Evolutionary conservation across 2,113 vertebrate species (phyloP), one percentile per base, ranked within the genome.

Genomic region (Ceratotherium simum): DNA sequence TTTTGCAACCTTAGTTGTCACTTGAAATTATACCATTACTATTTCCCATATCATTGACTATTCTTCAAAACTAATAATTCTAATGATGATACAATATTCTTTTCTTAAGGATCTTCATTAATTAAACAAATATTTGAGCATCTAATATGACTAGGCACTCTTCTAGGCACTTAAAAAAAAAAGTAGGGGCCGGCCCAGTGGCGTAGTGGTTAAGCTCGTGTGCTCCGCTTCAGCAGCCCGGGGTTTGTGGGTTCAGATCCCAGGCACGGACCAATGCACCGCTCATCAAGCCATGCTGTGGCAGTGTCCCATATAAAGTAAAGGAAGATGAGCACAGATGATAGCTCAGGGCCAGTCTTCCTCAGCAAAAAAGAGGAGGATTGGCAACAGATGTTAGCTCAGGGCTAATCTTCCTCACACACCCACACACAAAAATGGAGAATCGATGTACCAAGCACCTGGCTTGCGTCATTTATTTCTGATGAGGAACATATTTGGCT

Each of bases 391-490:
- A 42, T 42, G 42, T 42, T 42, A 42, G 42, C 42, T 42, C 42
- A 42, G 42, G 42, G 42, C 42, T 42, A 42, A 42, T 42, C 42
- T 42, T 42, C 42, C 42, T 42, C 42, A 42, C 42, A 42, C 42
- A 42, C 42, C 42, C 42, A 42, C 42, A 42, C 42, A 42, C 42
- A 42, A 80, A 96, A 79, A n/a, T 72, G 33, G 75, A 64, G 56
- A 91, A 97, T 46, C 39, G 29, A 89, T 94, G 58, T 67, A 92
- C 5, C 18, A 81, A 84, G 60, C 67, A 95, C 78, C 80, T 86
- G 82, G 58, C 56, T 69, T 93, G 36, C 90, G 69, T 78, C 83
- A 90, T 86, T 92, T 75, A 51, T 73, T 95, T 96, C 69, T 48
- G 83, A 87, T 88, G 76, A 96, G 9, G 58, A 86, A 81, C 25